Base-by-base conservation (phyloP, 2,113 vertebrate species). In the Phasianus colchicus region DNA sequence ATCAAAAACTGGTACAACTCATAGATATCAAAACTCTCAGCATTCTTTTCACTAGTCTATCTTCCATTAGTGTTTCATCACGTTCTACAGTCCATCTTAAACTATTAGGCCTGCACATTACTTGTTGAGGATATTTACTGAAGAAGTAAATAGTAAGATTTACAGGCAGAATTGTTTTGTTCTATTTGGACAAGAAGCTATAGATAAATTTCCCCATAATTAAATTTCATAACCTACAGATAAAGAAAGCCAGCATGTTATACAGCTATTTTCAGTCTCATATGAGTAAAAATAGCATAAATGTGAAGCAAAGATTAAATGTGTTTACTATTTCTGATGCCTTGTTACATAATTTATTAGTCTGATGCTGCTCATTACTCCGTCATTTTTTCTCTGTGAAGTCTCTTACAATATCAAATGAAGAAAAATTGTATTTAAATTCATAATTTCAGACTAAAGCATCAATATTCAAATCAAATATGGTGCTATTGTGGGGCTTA, bases 401-500 rank as follows among this genome's bases (percentile, higher is more conserved):
- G 47, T 71, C 30, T 69, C 45, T 91, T 91, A 73, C 10, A 57
- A 30, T 83, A 95, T 71, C 42, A 89, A 92, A 89, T 74, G 40
- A 90, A 85, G 40, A 89, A 90, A 67, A 85, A 32, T 20, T 75
- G 11, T 72, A 88, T 91, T 92, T 69, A 89, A 93, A 93, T 92
- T 70, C 75, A 69, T 80, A 69, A 89, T 86, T 92, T 83, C 40
- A 40, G 63, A 94, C 21, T 13, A 43, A 60, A 93, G 55, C 38
- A 85, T 95, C 93, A 93, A 91, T 79, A 96, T 96, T 97, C 86
- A 94, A 94, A 94, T 96, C 13, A 88, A 96, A 81, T 73, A 70
- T n/a, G 16, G 36, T 89, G 82, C 83, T 89, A 83, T 86, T 95
- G 84, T 90, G 36, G 43, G 69, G 11, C 36, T 86, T 82, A 54